phyloP scores from a whole-genome alignment of 2,888 invertebrate genomes.

The Stenurella melanura region DNA sequence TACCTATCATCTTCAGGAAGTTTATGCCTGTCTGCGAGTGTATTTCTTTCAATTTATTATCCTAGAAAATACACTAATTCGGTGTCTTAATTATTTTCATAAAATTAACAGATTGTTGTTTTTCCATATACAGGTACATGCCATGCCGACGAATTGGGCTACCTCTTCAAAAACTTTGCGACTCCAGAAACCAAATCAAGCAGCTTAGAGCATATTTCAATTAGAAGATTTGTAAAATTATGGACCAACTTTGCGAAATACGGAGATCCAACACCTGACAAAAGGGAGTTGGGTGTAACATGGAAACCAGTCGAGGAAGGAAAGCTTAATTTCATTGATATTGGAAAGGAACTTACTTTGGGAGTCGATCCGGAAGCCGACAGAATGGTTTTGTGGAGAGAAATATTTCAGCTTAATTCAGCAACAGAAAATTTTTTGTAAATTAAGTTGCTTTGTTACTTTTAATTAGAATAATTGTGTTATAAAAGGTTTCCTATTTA shows the following conservation, averaged over 20 bases:
- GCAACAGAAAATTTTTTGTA: slow-evolving; percentile 24
- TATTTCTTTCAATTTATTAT: too few species aligned
- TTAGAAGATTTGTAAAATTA: slow-evolving; percentile 47
- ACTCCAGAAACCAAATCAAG: slow-evolving; percentile 44
- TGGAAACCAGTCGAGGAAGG: slow-evolving; percentile 31
- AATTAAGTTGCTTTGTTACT: not conserved
- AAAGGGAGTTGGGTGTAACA: slow-evolving; percentile 11
- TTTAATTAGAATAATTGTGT: too few species aligned
- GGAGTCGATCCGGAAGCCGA: slow-evolving; percentile 31
- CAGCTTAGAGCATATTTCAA: slow-evolving; percentile 43
- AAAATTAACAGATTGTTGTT: slow-evolving; percentile 8
- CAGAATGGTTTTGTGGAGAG: slow-evolving; percentile 41
- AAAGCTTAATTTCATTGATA: slow-evolving; percentile 37
- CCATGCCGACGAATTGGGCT: slow-evolving; percentile 62
- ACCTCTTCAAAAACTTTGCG: slow-evolving; percentile 58
- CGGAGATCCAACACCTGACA: slow-evolving; percentile 45
- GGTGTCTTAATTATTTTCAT: too few species aligned
- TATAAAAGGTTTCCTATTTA: too few species aligned
- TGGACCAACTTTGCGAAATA: slow-evolving; percentile 51
- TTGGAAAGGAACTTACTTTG: slow-evolving; percentile 36
- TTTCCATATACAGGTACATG: slow-evolving; percentile 53
- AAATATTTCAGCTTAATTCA: slow-evolving; percentile 24
- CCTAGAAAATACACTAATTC: too few species aligned
- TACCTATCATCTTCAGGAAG: too few species aligned
- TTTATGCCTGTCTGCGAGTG: too few species aligned